phyloP scores from a whole-genome alignment of 2,888 invertebrate species.

The Merodon equestris region DNA sequence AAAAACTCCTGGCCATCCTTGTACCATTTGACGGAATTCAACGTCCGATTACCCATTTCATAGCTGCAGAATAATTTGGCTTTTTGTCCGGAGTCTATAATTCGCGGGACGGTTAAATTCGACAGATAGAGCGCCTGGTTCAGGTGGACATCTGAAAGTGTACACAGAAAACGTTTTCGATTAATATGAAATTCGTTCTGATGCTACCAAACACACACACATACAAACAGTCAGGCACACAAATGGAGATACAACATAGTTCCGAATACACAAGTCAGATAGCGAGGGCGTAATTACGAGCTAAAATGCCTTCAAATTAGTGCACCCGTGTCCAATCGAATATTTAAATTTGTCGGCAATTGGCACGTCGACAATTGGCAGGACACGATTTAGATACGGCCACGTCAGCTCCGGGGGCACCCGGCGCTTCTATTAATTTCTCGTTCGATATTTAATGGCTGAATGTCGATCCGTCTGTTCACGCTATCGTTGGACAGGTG shows the following conservation, averaged over 20 bases:
- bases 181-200: background rate
- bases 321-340: conserved; percentile 49
- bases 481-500: conserved; percentile 8
- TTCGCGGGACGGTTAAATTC: conserved; percentile 78
- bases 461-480: conserved; percentile 5
- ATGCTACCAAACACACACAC: background rate
- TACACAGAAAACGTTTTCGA: conserved; percentile 27
- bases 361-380: conserved; percentile 31
- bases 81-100: conserved; percentile 78
- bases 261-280: too few relatives aligned
- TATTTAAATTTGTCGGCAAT: conserved; percentile 61
- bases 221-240: background rate
- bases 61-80: conserved; percentile 79
- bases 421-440: conserved; percentile 29
- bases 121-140: conserved; percentile 76
- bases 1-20: conserved; percentile 79
- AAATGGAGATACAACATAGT: conserved; percentile 26
- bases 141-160: conserved; percentile 73
- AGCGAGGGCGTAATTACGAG: too few relatives aligned
- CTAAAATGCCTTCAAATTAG: conserved; percentile 58
- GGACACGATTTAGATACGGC: conserved; percentile 23
- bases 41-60: conserved; percentile 78
- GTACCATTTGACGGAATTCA: conserved; percentile 79
- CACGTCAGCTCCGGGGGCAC: conserved; percentile 3
- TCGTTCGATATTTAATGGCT: conserved; percentile 39